These are phyloP conservation scores for Redunca redunca DNA, from an alignment of 2,113 vertebrate genomes.

Conservation along the genomic window DNA sequence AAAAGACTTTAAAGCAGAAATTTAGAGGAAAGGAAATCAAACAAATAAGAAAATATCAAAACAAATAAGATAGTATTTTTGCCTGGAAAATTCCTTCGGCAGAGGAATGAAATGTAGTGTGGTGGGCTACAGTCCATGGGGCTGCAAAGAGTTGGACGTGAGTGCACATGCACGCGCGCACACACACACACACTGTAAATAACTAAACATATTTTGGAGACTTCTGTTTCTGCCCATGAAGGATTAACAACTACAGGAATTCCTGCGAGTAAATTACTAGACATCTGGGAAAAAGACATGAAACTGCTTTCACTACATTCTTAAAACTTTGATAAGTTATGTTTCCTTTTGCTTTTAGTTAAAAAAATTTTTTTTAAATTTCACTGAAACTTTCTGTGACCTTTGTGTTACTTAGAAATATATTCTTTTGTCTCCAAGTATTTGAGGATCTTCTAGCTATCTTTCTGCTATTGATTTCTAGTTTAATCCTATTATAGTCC, in stretches of 20 bases:
- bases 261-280: not conserved
- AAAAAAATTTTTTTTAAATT: accelerated
- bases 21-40: not conserved
- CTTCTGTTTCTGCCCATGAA: not conserved
- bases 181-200: not conserved
- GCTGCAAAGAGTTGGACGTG: not conserved
- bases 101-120: not conserved
- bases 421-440: not conserved
- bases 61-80: not conserved
- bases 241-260: not conserved
- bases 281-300: not conserved
- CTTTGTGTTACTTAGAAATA: not conserved
- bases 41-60: not conserved
- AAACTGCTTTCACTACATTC: not conserved
- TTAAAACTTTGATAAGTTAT: not conserved
- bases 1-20: not conserved
- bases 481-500: not conserved
- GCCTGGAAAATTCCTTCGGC: not conserved
- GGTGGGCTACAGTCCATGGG: not conserved
- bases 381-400: not conserved
- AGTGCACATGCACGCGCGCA: accelerated
- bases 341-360: not conserved
- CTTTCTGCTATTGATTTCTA: not conserved
- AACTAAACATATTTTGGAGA: not conserved
- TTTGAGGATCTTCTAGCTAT: not conserved